A percentile compares a stretch with the other conserved stretches of the same genome.
Conservation (phyloP, 2,888 invertebrate genomes). For the Rhorus exstirpatorius region DNA sequence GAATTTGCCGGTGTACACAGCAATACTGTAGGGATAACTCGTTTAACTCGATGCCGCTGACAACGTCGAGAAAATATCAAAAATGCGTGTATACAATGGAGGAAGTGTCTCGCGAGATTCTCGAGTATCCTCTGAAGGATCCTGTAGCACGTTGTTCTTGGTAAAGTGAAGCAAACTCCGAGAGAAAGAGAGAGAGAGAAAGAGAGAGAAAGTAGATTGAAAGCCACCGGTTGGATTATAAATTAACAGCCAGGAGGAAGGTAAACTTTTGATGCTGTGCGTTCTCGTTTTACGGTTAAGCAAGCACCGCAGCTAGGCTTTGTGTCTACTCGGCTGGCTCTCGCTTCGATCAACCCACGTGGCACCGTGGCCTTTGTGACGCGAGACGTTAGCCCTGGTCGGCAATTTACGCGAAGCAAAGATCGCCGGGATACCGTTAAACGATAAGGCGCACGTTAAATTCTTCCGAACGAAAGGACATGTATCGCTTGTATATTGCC, state of each 20-base stretch:
- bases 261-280: constrained; percentile 25
- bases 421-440: constrained; percentile 37
- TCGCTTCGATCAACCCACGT: constrained; percentile 22
- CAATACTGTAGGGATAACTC: constrained; percentile 29
- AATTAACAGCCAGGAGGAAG: constrained; percentile 32
- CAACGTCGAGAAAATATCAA: constrained; percentile 52
- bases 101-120: constrained; percentile 32
- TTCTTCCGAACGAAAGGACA: constrained; percentile 50
- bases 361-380: constrained; percentile 36
- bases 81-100: constrained; percentile 14
- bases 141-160: constrained; percentile 56
- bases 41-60: constrained; percentile 45
- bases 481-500: constrained; percentile 23
- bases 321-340: constrained; percentile 37
- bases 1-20: constrained; percentile 8
- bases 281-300: constrained; percentile 48
- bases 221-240: constrained; percentile 32
- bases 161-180: constrained; percentile 15
- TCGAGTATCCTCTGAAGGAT: constrained; percentile 52
- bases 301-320: constrained; percentile 30
- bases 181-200: background rate
- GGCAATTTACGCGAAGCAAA: constrained; percentile 36
- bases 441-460: constrained; percentile 51
- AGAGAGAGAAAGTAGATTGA: constrained; percentile 32
- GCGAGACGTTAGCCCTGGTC: constrained; percentile 7